Conservation (phyloP, 2,888 invertebrate species). For the Xanthorhoe designata region DNA sequence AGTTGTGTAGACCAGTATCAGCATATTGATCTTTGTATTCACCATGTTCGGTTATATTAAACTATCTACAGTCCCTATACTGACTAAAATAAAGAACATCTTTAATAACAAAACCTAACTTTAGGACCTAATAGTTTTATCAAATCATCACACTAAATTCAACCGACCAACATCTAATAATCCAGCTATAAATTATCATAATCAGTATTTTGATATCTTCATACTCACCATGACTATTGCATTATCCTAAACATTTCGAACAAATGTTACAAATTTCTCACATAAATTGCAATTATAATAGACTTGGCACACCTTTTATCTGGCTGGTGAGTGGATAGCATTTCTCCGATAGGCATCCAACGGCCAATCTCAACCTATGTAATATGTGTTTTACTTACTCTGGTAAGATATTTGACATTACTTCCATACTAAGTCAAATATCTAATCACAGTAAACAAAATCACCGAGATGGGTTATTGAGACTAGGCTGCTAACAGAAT, state of each 20-base stretch:
- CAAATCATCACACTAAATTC: no score
- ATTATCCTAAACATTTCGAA: constrained; percentile 3
- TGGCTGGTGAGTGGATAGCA: constrained; percentile 41
- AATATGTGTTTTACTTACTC: no score
- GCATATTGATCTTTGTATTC: no score
- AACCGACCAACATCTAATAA: not conserved
- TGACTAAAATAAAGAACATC: not conserved
- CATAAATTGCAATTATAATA: constrained; percentile 43
- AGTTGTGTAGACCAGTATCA: no score
- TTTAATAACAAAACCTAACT: not conserved
- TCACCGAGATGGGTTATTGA: no score
- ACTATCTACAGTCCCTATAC: no score
- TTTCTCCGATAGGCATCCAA: constrained; percentile 46
- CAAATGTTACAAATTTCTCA: constrained; percentile 5
- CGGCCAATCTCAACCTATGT: no score
- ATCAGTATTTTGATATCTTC: not conserved
- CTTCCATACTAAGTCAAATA: no score
- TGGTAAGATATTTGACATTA: no score
- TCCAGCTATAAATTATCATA: not conserved
- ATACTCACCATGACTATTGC: constrained; percentile 3
- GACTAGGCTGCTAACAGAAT: constrained; percentile 27
- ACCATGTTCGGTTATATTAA: no score
- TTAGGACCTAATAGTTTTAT: not conserved
- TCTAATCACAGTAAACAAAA: no score
- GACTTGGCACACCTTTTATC: constrained; percentile 35